Conservation (phyloP, 2,888 invertebrate genomes). For the Exephanes ischioxanthus region DNA sequence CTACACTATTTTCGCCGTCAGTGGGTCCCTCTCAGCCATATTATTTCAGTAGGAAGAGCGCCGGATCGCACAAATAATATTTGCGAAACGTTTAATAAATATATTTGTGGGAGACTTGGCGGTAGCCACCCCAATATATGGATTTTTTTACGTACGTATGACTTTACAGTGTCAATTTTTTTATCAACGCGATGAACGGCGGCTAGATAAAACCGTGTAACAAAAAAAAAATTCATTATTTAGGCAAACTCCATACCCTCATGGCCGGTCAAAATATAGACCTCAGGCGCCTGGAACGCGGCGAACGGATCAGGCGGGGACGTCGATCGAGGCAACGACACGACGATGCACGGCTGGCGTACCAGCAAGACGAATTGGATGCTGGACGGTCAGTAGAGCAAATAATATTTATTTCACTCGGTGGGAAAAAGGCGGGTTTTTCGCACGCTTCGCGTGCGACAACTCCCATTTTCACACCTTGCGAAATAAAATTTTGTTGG, state of each 20-base stretch:
- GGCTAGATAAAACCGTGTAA: not conserved
- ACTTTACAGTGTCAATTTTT: not conserved
- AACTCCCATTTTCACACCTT: too few species aligned
- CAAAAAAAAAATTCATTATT: not conserved
- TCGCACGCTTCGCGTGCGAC: too few species aligned
- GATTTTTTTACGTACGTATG: not conserved
- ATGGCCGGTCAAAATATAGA: not conserved
- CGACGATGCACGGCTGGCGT: constrained; percentile 6
- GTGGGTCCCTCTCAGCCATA: not conserved
- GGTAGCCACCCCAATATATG: constrained; percentile 6
- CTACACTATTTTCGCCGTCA: constrained; percentile 22
- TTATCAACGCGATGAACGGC: not conserved
- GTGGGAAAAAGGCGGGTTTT: too few species aligned
- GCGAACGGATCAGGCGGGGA: constrained; percentile 4
- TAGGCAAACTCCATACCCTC: not conserved
- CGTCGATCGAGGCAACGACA: constrained; percentile 8
- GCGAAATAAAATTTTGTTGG: too few species aligned
- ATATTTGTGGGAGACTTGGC: constrained; percentile 6
- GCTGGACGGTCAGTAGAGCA: not conserved
- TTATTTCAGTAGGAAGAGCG: not conserved
- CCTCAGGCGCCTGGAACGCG: not conserved
- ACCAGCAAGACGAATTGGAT: constrained; percentile 23
- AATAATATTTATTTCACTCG: not conserved
- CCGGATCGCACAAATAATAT: constrained; percentile 24
- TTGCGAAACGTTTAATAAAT: constrained; percentile 19